A percentile compares a stretch with the other conserved stretches of the same genome.
phyloP scores from a whole-genome alignment of 2,113 vertebrate species.

The Callochromis pleurospilus region DNA sequence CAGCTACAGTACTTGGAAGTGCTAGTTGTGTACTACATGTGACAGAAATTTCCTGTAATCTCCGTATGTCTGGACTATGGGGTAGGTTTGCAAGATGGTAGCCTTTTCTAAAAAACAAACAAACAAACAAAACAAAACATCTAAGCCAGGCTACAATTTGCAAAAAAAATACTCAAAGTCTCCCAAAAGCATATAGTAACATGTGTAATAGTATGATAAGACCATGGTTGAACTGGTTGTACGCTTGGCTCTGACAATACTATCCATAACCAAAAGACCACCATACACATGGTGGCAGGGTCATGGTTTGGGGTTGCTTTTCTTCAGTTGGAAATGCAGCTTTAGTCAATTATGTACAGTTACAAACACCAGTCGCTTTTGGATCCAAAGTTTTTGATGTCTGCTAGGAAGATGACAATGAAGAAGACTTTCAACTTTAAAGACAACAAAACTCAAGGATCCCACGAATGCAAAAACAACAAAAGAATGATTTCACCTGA shows the following conservation, averaged over 20 bases:
- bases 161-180: neutral
- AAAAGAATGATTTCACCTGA: neutral
- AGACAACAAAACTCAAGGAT: neutral
- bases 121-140: neutral
- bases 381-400: neutral
- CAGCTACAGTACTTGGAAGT: neutral
- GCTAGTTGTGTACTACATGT: neutral
- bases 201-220: neutral
- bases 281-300: neutral
- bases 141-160: neutral
- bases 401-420: neutral
- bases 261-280: neutral
- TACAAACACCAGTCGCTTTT: neutral
- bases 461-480: neutral
- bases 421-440: neutral
- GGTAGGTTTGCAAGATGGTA: neutral
- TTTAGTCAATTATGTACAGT: neutral
- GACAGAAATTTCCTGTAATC: neutral
- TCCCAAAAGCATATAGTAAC: neutral
- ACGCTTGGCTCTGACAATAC: neutral
- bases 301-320: neutral
- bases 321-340: neutral
- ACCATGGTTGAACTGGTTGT: neutral
- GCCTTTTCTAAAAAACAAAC: neutral
- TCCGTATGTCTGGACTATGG: neutral